phyloP scores from a whole-genome alignment of 1,140 invertebrate genomes.

The Trichonephila clavipes region DNA sequence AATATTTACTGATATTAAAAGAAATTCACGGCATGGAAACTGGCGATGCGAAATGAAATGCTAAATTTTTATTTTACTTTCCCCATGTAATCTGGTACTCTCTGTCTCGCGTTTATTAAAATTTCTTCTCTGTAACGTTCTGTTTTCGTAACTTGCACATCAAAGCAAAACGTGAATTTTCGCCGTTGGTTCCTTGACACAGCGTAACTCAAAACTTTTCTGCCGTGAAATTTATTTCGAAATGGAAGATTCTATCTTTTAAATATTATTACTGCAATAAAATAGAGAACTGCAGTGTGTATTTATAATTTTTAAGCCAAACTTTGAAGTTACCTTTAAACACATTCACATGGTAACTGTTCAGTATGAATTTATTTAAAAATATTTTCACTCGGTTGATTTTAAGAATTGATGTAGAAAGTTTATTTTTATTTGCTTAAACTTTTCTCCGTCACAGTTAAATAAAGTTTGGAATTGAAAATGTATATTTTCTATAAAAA shows the following conservation, averaged over 20 bases:
- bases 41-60: background rate
- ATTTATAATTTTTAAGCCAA: background rate
- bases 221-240: background rate
- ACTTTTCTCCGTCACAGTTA: background rate
- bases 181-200: background rate
- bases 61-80: background rate
- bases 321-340: background rate
- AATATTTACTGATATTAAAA: background rate
- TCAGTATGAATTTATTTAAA: background rate
- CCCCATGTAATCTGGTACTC: background rate
- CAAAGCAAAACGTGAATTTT: background rate
- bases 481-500: too few relatives aligned
- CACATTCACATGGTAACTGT: background rate
- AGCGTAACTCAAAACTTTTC: background rate
- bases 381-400: background rate
- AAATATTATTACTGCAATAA: background rate
- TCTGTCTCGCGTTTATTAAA: background rate
- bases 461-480: too few relatives aligned
- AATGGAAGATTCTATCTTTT: background rate
- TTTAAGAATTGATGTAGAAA: background rate
- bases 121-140: background rate
- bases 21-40: background rate
- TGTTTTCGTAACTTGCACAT: background rate
- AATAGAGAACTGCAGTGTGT: background rate
- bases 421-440: background rate